A percentile compares a stretch with the other conserved stretches of the same genome.
phyloP scores from a whole-genome alignment of 1,140 invertebrate genomes.

The Philotrypesis tridentata region DNA sequence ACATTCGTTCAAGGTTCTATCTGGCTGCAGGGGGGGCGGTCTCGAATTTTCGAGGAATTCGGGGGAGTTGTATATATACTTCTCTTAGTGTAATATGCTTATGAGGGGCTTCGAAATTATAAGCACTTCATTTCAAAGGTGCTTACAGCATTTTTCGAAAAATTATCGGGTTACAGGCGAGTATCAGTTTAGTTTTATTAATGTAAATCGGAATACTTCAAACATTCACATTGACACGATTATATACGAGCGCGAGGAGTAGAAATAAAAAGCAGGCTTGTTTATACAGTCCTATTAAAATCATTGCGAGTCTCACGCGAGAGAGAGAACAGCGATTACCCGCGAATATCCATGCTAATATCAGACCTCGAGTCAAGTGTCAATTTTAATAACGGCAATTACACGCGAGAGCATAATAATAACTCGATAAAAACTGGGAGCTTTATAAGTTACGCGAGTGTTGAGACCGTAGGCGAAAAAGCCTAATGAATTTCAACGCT shows the following conservation, averaged over 20 bases:
- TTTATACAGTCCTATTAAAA: neutral
- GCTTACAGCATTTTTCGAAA: no score
- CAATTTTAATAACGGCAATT: neutral
- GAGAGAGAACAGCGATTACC: no score
- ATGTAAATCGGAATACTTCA: no score
- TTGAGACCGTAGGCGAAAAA: neutral
- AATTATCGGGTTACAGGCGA: no score
- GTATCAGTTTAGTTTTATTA: no score
- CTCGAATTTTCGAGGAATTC: conserved; percentile 52
- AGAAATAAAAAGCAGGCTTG: neutral
- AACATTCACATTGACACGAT: no score
- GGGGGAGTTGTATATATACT: conserved; percentile 8
- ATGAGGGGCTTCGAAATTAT: no score
- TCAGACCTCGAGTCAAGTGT: neutral
- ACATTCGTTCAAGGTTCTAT: conserved; percentile 2
- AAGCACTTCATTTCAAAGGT: no score
- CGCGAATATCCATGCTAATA: neutral
- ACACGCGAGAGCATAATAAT: no score
- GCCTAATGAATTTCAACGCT: neutral
- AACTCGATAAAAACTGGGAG: neutral
- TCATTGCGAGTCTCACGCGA: neutral
- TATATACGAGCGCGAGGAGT: no score
- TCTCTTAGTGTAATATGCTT: neutral
- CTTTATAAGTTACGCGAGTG: neutral
- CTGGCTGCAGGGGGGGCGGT: conserved; percentile 9